Evolutionary conservation across 2,888 invertebrate species (phyloP), one percentile per base, ranked within the genome.

Genomic region (Xanthorhoe designata): DNA sequence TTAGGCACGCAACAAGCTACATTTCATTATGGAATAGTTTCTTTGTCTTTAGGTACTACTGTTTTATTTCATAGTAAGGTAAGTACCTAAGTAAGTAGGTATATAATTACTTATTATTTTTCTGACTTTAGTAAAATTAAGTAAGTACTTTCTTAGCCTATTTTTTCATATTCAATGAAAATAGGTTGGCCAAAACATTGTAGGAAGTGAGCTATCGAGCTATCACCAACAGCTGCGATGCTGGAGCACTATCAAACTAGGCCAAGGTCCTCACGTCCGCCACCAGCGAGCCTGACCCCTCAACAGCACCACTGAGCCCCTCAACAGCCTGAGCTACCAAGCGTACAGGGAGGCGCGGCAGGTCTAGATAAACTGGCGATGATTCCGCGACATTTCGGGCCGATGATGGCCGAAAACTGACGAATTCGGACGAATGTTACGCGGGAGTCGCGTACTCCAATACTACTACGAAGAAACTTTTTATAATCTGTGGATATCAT

Each of bases 191-290:
- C 17, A 51, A 64, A 71, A 72, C 68, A 72, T 78, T 84, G 79
- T 85, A 87, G 89, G 89, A 90, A 88, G 86, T 86, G 81, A 79
- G 82, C 81, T 82, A 84, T 82, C 82, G 78, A 57, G 70, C 78
- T 83, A 82, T 82, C 83, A 80, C 76, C 70, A 74, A 77, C 78
- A 80, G 81, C 79, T 80, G 84, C 79, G 75, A 62, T 59, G 62
- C 62, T 62, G 66, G 59, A 76, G 64, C 79, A 78, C 82, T 79
- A 90, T 88, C 88, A 81, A 89, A 85, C 76, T 90, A 76, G 90
- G 90, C 88, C 91, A 91, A 91, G 91, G 91, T 85, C 84, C 75
- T 61, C 75, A 78, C 77, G 80, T 79, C 77, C 74, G 70, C 66
- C 70, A 75, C 89, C 86, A 84, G 70, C 70, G 50, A 77, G 72